Conservation (phyloP, 2,113 vertebrate genomes). For the Saimiri boliviensis region DNA sequence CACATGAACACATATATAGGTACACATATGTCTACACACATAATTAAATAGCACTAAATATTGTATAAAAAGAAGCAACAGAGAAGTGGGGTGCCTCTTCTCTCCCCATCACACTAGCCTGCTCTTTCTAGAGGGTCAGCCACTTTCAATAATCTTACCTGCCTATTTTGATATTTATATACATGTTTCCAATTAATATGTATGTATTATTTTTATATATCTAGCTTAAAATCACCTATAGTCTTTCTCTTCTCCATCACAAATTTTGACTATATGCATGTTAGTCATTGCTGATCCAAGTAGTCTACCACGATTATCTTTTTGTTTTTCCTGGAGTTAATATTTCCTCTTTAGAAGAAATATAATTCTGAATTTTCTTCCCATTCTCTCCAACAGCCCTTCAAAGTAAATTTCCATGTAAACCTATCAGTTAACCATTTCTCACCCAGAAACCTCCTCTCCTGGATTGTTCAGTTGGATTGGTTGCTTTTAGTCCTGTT, state of each 20-base stretch:
- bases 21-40: neutral
- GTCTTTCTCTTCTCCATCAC: neutral
- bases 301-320: neutral
- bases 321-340: neutral
- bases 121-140: neutral
- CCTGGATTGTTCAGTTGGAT: neutral
- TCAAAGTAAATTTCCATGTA: neutral
- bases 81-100: neutral
- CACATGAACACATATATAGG: neutral
- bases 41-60: neutral
- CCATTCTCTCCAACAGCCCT: neutral
- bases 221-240: neutral
- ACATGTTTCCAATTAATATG: neutral
- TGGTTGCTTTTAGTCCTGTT: neutral
- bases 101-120: neutral
- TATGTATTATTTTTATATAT: neutral
- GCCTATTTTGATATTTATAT: neutral
- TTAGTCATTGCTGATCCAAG: neutral
- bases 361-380: neutral
- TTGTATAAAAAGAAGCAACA: neutral
- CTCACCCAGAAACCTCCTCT: neutral
- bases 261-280: neutral
- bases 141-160: neutral
- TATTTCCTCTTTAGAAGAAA: neutral
- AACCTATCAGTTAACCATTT: neutral